A percentile compares a stretch with the other conserved stretches of the same genome.
Evolutionary conservation across 1,140 invertebrate genomes (phyloP).

Genomic region (Medauroidea extradentata): DNA sequence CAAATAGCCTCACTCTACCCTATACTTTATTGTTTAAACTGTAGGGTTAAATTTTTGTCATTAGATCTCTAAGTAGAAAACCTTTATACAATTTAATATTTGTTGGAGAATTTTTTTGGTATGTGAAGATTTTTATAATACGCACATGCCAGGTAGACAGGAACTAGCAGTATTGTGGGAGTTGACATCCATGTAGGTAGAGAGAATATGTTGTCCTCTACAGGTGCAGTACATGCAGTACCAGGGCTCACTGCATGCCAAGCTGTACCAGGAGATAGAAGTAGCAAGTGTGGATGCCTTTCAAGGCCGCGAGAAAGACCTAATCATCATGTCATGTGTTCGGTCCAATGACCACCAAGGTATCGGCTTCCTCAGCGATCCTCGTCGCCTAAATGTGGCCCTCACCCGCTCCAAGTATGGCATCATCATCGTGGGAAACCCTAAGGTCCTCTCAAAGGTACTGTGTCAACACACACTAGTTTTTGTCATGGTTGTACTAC

Average conservation of each 20-base stretch:
- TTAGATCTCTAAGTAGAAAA: too few relatives aligned
- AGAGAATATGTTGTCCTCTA: background rate
- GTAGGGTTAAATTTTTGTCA: too few relatives aligned
- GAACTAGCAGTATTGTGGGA: too few relatives aligned
- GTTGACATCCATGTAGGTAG: too few relatives aligned
- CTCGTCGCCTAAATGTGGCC: conserved; percentile 95
- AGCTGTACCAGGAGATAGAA: conserved; percentile 98
- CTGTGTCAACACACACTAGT: too few relatives aligned
- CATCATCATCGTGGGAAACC: conserved; percentile 98
- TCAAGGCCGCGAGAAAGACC: conserved; percentile 96
- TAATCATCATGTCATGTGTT: conserved; percentile 98
- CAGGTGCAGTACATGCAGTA: conserved; percentile 96
- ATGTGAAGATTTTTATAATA: too few relatives aligned
- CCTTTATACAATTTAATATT: too few relatives aligned
- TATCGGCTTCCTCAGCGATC: conserved; percentile 95
- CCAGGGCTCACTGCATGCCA: conserved; percentile 93
- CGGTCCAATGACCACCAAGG: conserved; percentile 90
- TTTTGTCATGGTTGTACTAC: too few relatives aligned
- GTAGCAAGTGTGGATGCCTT: conserved; percentile 99
- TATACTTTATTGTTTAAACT: too few relatives aligned
- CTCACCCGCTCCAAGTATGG: conserved; percentile 96
- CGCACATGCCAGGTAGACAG: too few relatives aligned
- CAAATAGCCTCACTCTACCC: too few relatives aligned
- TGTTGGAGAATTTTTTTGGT: too few relatives aligned
- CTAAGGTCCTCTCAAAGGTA: conserved; percentile 93